These are phyloP conservation scores for Enhydra lutris DNA, from an alignment of 2,113 vertebrate genomes.

Conservation along the genomic window DNA sequence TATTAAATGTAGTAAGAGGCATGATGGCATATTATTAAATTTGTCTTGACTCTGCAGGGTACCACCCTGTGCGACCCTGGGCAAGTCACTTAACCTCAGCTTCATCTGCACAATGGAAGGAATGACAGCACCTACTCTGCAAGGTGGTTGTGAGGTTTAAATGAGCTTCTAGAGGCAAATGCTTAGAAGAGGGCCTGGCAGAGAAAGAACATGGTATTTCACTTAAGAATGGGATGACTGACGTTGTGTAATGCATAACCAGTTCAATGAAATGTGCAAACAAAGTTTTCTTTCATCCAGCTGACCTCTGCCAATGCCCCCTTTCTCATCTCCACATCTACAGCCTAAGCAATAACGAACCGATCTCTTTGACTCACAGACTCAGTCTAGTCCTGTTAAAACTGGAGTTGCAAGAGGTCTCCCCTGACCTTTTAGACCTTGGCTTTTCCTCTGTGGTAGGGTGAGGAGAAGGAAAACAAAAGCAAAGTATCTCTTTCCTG, in stretches of 20 bases:
- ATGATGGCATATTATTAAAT: not conserved
- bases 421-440: not conserved
- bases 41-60: not conserved
- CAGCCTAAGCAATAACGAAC: not conserved
- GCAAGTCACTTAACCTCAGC: not conserved
- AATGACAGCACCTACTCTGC: not conserved
- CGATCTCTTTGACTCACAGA: not conserved
- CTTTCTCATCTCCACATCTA: not conserved
- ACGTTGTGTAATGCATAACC: not conserved
- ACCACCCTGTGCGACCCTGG: not conserved
- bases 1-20: not conserved
- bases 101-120: not conserved
- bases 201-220: not conserved
- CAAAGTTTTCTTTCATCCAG: not conserved
- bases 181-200: not conserved
- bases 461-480: not conserved
- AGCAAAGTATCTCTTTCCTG: not conserved
- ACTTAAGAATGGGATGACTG: not conserved
- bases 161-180: not conserved
- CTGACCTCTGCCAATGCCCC: not conserved
- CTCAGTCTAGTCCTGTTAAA: not conserved
- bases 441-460: not conserved
- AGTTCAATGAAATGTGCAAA: not conserved
- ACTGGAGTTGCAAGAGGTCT: not conserved
- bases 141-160: not conserved